phyloP scores from a whole-genome alignment of 64 coral and sea anemone species.

The Porites australiensis region DNA sequence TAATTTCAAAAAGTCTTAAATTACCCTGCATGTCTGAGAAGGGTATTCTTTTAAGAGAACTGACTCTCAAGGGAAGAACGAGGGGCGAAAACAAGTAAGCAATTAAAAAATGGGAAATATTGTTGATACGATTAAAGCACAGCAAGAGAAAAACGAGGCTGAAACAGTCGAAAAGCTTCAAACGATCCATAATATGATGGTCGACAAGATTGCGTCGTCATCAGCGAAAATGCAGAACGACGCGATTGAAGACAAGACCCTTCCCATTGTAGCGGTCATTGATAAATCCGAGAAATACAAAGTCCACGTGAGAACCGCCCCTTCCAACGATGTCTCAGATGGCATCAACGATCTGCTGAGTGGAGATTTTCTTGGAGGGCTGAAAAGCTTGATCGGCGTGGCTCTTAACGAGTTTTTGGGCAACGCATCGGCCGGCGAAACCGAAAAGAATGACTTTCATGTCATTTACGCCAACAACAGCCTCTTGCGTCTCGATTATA shows the following conservation, averaged over 20 bases:
- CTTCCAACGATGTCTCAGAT: not conserved
- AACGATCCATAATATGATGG: not conserved
- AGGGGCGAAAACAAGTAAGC: too few relatives aligned
- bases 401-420: slow-evolving; percentile 35
- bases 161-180: not conserved
- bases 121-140: not conserved
- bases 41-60: too few relatives aligned
- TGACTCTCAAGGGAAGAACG: too few relatives aligned
- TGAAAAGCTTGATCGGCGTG: slow-evolving; percentile 4
- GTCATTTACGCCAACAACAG: slow-evolving; percentile 49
- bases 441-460: slow-evolving; percentile 22
- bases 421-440: slow-evolving; percentile 11
- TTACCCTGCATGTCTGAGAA: too few relatives aligned
- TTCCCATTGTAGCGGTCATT: slow-evolving; percentile 39
- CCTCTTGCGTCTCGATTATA: slow-evolving; percentile 46
- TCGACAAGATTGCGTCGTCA: not conserved
- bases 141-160: not conserved
- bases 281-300: slow-evolving; percentile 15
- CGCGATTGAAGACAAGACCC: slow-evolving; percentile 16
- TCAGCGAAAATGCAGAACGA: not conserved
- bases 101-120: not conserved
- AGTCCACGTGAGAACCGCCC: not conserved
- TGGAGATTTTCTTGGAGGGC: slow-evolving; percentile 21
- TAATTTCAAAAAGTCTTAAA: too few relatives aligned
- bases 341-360: not conserved